Evolutionary conservation across 1,140 invertebrate genomes (phyloP).

Genomic region (Drosophila funebris): DNA sequence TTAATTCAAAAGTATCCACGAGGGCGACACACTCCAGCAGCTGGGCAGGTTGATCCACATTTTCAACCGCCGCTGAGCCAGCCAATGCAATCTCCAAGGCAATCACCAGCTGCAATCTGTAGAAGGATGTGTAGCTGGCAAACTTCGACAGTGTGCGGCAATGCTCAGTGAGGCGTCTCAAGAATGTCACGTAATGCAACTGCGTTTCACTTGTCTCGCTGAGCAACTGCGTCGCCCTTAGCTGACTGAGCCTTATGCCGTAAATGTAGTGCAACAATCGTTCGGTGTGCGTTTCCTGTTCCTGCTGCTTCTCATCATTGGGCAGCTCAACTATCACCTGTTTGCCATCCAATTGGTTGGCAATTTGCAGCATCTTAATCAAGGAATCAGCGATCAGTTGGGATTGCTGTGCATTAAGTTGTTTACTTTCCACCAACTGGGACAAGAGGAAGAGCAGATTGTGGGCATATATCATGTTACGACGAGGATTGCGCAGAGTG

Average conservation of each 20-base stretch:
- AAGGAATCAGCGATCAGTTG: slow-evolving; percentile 55
- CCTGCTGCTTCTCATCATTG: slow-evolving; percentile 13
- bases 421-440: slow-evolving; percentile 44
- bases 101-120: slow-evolving; percentile 66
- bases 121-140: slow-evolving; percentile 52
- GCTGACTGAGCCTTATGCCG: slow-evolving; percentile 48
- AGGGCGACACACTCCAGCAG: slow-evolving; percentile 58
- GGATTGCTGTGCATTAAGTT: slow-evolving; percentile 43
- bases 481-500: slow-evolving; percentile 52
- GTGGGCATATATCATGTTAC: slow-evolving; percentile 73
- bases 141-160: slow-evolving; percentile 52
- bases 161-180: slow-evolving; percentile 56
- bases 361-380: slow-evolving; percentile 62
- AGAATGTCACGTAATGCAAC: slow-evolving; percentile 63
- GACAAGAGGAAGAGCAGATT: slow-evolving; percentile 57
- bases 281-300: slow-evolving; percentile 43
- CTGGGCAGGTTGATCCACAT: slow-evolving; percentile 38
- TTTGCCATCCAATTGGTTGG: slow-evolving; percentile 46
- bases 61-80: neutral
- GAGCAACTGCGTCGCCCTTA: slow-evolving; percentile 60
- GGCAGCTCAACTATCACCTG: neutral
- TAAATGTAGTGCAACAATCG: slow-evolving; percentile 73
- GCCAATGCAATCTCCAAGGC: slow-evolving; percentile 60
- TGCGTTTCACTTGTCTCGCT: slow-evolving; percentile 44
- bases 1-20: slow-evolving; percentile 62